Evolutionary conservation across 2,888 invertebrate species (phyloP).

Genomic region (Ectemnius lituratus): DNA sequence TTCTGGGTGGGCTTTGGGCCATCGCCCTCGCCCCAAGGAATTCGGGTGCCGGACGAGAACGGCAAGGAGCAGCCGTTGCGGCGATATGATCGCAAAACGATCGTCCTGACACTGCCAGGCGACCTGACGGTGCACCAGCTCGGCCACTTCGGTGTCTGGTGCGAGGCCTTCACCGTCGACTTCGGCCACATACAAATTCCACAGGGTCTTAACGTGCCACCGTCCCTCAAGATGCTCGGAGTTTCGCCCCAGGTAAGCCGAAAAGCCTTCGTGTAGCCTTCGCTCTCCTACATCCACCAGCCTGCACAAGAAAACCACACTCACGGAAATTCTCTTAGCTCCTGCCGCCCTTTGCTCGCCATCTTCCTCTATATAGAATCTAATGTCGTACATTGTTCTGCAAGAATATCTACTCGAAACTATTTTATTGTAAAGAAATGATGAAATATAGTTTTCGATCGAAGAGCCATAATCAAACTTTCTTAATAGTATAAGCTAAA

Average conservation of each 20-base stretch:
- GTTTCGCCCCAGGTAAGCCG: constrained; percentile 93
- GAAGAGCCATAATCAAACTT: no score
- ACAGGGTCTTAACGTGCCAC: constrained; percentile 88
- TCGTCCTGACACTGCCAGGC: constrained; percentile 92
- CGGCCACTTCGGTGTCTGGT: constrained; percentile 96
- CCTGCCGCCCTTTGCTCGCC: not conserved
- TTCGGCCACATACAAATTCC: constrained; percentile 93
- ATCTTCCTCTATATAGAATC: no score
- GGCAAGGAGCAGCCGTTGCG: constrained; percentile 89
- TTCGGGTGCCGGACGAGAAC: constrained; percentile 94
- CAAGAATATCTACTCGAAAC: no score
- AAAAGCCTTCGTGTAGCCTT: constrained; percentile 27
- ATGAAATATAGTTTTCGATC: no score
- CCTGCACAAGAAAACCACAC: not conserved
- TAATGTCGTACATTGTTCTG: no score
- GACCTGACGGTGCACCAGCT: constrained; percentile 95
- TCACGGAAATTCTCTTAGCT: not conserved
- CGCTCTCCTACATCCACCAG: constrained; percentile 12
- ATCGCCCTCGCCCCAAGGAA: constrained; percentile 89
- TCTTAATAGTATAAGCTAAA: no score
- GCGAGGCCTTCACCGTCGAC: constrained; percentile 94
- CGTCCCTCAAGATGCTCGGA: constrained; percentile 94
- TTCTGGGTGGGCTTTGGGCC: constrained; percentile 94
- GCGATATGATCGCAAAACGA: constrained; percentile 90
- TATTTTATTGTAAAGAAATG: no score